Conservation (phyloP, 2,113 vertebrate species). For the Tetrao urogallus region DNA sequence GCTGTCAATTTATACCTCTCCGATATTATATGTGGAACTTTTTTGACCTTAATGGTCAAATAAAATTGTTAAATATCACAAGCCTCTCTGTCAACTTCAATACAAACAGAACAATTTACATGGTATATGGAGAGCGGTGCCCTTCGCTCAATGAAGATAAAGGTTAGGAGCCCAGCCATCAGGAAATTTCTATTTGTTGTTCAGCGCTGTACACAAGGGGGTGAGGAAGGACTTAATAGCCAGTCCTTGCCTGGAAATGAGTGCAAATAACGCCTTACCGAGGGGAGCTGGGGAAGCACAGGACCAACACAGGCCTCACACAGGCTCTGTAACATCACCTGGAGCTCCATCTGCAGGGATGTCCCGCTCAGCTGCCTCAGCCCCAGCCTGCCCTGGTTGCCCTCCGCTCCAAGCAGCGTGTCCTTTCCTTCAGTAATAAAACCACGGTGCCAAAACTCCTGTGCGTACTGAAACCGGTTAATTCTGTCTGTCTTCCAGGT, state of each 20-base stretch:
- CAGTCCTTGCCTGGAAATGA: conserved; percentile 68
- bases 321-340: neutral
- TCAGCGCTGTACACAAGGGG: conserved; percentile 60
- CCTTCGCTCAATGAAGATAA: conserved; percentile 69
- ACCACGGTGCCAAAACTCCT: neutral
- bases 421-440: too few relatives aligned
- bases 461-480: rapidly evolving
- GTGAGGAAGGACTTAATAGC: conserved; percentile 69
- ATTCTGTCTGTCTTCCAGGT: conserved; percentile 80
- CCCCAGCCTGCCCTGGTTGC: neutral
- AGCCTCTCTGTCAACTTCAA: conserved; percentile 68
- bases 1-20: conserved; percentile 31
- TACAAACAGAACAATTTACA: conserved; percentile 73
- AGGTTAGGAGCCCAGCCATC: conserved; percentile 69
- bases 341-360: neutral
- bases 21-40: conserved; percentile 49
- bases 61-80: conserved; percentile 75
- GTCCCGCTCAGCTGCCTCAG: neutral
- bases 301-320: conserved; percentile 25
- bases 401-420: too few relatives aligned
- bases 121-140: conserved; percentile 64
- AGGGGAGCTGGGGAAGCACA: conserved; percentile 16
- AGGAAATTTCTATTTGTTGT: conserved; percentile 71
- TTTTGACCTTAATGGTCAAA: conserved; percentile 70
- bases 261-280: conserved; percentile 61